phyloP scores from a whole-genome alignment of 2,113 vertebrate genomes.

The Mohoua ochrocephala region DNA sequence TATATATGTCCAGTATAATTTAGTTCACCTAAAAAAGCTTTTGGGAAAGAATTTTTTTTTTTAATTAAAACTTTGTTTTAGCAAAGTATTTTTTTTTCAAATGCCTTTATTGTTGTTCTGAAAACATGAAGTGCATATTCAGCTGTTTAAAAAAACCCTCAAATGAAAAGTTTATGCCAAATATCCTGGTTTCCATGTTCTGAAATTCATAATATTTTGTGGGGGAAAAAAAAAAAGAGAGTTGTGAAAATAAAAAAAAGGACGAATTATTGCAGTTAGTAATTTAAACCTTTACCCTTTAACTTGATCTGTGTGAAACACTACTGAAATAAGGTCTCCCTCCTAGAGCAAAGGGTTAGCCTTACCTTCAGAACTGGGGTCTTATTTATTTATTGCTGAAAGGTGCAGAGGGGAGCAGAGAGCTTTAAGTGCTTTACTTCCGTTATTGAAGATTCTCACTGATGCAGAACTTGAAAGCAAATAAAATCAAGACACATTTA shows the following conservation, averaged over 20 bases:
- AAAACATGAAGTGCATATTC: slow-evolving; percentile 30
- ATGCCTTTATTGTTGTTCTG: slow-evolving; percentile 28
- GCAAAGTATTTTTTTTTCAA: slow-evolving; percentile 46
- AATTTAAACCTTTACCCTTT: background rate
- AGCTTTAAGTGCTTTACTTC: slow-evolving; percentile 9
- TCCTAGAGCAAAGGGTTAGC: background rate
- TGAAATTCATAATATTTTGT: background rate
- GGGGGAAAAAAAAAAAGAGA: background rate
- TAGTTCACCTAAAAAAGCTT: slow-evolving; percentile 71
- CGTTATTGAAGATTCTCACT: slow-evolving; percentile 30
- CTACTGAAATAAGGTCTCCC: background rate
- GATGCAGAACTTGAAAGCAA: slow-evolving; percentile 57
- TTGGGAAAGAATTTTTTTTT: slow-evolving; percentile 28
- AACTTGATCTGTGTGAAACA: background rate
- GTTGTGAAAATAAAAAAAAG: background rate
- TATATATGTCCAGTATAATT: slow-evolving; percentile 74
- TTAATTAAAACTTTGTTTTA: slow-evolving; percentile 52
- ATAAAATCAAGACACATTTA: slow-evolving; percentile 33
- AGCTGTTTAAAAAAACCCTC: background rate
- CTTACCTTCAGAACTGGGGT: background rate
- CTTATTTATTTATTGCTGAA: slow-evolving; percentile 13
- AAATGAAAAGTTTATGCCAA: background rate
- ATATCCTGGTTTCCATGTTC: background rate
- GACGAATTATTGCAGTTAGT: background rate
- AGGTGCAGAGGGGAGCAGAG: background rate